Percentiles rank a stretch among this genome's conserved stretches.
These are phyloP conservation scores for Rotaria sp. DNA, from an alignment of 2,888 invertebrate genomes.

Conservation along the genomic window DNA sequence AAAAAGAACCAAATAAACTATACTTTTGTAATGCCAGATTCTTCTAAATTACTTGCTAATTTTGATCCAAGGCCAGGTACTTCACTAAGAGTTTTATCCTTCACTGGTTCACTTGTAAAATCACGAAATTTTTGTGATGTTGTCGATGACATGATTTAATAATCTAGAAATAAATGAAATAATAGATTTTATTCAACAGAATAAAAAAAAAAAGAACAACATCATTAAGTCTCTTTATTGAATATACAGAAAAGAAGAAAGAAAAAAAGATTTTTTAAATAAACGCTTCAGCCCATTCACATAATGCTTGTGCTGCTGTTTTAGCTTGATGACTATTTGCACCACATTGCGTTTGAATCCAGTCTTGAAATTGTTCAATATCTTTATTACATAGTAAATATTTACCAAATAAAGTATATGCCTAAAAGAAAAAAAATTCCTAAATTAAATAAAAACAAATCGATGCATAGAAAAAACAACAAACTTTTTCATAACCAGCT, in stretches of 20 bases:
- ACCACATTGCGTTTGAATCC: constrained; percentile 26
- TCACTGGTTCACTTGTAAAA: constrained; percentile 15
- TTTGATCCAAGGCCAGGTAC: constrained; percentile 12
- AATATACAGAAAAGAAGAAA: background rate
- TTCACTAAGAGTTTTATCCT: background rate
- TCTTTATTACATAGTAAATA: background rate
- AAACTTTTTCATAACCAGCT: constrained; percentile 12
- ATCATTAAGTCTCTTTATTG: background rate
- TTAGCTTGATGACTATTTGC: constrained; percentile 12
- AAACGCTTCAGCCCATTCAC: constrained; percentile 23
- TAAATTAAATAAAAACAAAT: background rate
- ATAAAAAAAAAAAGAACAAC: background rate
- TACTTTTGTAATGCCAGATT: background rate
- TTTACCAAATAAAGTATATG: constrained; percentile 16
- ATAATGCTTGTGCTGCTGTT: background rate
- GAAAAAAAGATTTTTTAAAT: background rate
- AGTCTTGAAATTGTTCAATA: constrained; percentile 26
- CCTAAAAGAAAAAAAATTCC: background rate
- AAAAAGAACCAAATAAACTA: background rate
- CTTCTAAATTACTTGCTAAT: constrained; percentile 14
- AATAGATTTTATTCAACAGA: background rate
- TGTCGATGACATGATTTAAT: background rate
- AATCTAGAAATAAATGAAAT: constrained; percentile 7
- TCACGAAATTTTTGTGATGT: constrained; percentile 30
- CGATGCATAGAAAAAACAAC: background rate